phyloP scores from a whole-genome alignment of 2,113 vertebrate genomes.

The Mastomys natalensis region DNA sequence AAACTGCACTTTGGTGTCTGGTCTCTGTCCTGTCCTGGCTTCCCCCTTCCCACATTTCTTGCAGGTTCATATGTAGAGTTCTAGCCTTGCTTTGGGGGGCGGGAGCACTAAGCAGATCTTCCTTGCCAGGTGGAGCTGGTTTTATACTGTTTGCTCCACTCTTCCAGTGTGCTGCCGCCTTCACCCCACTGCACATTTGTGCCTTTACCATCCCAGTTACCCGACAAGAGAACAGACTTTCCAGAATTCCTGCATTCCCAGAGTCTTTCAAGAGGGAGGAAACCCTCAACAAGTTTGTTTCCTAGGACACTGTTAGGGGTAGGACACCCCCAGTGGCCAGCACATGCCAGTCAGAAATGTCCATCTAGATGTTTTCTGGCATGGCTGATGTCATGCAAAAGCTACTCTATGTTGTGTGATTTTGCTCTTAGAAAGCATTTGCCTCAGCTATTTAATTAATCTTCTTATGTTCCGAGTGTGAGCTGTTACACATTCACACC shows the following conservation, averaged over 20 bases:
- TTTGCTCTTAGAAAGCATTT: conserved; percentile 28
- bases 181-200: not conserved
- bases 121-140: not conserved
- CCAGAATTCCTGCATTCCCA: not conserved
- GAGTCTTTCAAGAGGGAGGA: not conserved
- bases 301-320: not conserved
- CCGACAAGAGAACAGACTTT: not conserved
- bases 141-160: not conserved
- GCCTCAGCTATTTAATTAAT: not conserved
- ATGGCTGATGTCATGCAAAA: not conserved
- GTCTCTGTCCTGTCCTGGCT: not conserved
- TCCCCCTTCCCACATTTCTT: not conserved
- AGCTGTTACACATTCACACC: not conserved
- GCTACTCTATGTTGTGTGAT: not conserved
- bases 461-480: not conserved
- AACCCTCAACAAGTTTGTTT: not conserved
- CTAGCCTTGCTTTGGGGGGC: not conserved
- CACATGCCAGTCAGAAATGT: too few species aligned
- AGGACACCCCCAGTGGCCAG: not conserved
- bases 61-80: not conserved
- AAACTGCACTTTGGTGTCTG: not conserved
- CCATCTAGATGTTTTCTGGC: not conserved
- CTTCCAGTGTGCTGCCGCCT: not conserved
- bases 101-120: not conserved
- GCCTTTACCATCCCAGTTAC: not conserved